Base-by-base conservation (phyloP, 2,797 vertebrate genomes). In the Lithobates pipiens region DNA sequence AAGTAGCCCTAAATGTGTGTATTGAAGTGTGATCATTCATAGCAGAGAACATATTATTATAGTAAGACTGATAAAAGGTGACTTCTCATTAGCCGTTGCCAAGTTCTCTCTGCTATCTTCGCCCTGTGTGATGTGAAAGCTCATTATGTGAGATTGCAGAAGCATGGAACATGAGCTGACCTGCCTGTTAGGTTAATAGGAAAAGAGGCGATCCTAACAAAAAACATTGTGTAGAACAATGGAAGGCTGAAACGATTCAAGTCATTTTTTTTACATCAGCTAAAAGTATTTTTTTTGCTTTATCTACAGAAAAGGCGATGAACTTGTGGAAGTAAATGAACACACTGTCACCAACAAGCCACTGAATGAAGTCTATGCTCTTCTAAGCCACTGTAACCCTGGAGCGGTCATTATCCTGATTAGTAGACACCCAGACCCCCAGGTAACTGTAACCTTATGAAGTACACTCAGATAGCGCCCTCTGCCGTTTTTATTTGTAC, bases 341-440 rank as follows among this genome's bases (percentile, higher is more conserved):
- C 94, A 92, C 0, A 94, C 96, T n/a, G 96, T 97, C 34, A 95
- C 95, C 91, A 96, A 94, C 90, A 95, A 96, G 93, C 95, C 95
- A 0, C 95, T 99, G 74, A 98, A 97, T 5, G 97, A 98, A 16
- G 97, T 96, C 63, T 96, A 99, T 76, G 90, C 94, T 0, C 91
- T 97, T 67, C 92, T 99, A 91, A 98, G 97, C 77, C 97, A 95
- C 70, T 98, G 97, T 32, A 80, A 84, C 5, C 96, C 97, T 0
- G 98, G 97, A 9, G 94, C 95, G 0, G 95, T 98, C 61, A 95
- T 96, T 88, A 93, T 99, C 89, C 96, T 96, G 42, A 95, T 98
- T 81, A 98, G 98, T 89, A 95, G 98, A 57, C 98, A 99, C 80
- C 97, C 97, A 0, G 96, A 99, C 88, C 96, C 96, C 18, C 96